Conservation (phyloP, 1,140 invertebrate species). For the Leptinotarsa texana region DNA sequence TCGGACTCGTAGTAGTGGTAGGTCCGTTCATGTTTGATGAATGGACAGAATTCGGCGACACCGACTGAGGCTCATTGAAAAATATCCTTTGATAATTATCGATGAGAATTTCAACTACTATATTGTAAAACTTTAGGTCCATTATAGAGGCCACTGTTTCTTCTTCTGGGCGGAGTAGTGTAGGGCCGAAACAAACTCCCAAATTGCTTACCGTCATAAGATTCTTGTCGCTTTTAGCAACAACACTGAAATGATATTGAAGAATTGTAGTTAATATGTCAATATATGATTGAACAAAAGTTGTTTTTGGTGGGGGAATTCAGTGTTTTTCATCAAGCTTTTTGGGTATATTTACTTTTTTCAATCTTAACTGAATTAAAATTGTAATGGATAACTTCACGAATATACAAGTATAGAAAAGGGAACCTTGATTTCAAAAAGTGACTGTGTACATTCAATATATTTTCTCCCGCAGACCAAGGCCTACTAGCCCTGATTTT, state of each 20-base stretch:
- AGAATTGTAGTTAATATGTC: no score
- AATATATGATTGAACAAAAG: no score
- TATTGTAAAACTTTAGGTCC: constrained; percentile 98
- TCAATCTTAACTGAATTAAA: no score
- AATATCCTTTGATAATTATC: constrained; percentile 86
- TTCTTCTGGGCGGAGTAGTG: constrained; percentile 88
- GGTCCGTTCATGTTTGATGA: neutral
- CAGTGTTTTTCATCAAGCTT: no score
- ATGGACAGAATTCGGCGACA: constrained; percentile 14
- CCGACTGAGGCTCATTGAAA: constrained; percentile 57
- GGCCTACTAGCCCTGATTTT: no score
- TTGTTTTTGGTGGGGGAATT: no score
- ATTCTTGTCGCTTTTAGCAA: constrained; percentile 84
- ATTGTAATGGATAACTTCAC: no score
- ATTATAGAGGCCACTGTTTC: constrained; percentile 97
- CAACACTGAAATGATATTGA: constrained; percentile 67
- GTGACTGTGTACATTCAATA: no score
- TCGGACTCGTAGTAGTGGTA: constrained; percentile 27
- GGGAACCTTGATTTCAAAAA: no score
- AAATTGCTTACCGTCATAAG: constrained; percentile 97
- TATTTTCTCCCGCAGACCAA: no score
- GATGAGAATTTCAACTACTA: constrained; percentile 95
- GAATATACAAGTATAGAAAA: no score
- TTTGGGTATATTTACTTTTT: no score
- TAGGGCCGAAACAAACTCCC: constrained; percentile 99